Evolutionary conservation across 1,140 invertebrate genomes (phyloP), one percentile per base, ranked within the genome.

Genomic region (Macrobrachium nipponense): DNA sequence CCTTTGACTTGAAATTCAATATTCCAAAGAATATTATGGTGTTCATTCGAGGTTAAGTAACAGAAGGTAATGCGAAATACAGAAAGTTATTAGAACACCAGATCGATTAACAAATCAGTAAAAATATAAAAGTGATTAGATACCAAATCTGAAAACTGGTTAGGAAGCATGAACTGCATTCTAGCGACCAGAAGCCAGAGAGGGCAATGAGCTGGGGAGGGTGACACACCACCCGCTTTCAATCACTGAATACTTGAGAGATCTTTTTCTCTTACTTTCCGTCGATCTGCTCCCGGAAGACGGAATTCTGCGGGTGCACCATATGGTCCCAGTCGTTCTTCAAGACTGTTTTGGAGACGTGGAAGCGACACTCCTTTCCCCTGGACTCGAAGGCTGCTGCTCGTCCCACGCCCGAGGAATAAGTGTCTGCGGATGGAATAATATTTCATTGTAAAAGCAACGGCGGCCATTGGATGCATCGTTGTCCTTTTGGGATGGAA

Each of bases 361-460:
- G 44, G 43, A 80, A 86, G 17, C 68, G 62, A 58, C 83, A 86
- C 58, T 80, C 20, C 5, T 18, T 17, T 12, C 68, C 68, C 27
- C 15, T 36, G 14, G 64, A 36, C 68, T 86, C 83, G 70, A 80
- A 86, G 44, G 59, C 73, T 17, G 77, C 83, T 1, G 77, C 77
- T 2, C 83, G 83, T 70, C 83, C 83, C 20, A 80, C 83, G 23
- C 83, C 77, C 10, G 83, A 86, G 2, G 83, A 86, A n/a, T 80
- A 86, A 17, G 77, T 80, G 68, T 86, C 83, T 86, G 83, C 0
- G 5, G 18, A 68, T 17, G 17, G 1, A 23, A 44, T 15, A 51
- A n/a, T n/a, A n/a, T n/a, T 60, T 18, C 20, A n/a, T 60, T 15
- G 12, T 79, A 78, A 61, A 61, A 23, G 60, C 17, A 17, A 11